These are phyloP conservation scores for Tetrax tetrax DNA, from an alignment of 2,113 vertebrate species.

Conservation along the genomic window DNA sequence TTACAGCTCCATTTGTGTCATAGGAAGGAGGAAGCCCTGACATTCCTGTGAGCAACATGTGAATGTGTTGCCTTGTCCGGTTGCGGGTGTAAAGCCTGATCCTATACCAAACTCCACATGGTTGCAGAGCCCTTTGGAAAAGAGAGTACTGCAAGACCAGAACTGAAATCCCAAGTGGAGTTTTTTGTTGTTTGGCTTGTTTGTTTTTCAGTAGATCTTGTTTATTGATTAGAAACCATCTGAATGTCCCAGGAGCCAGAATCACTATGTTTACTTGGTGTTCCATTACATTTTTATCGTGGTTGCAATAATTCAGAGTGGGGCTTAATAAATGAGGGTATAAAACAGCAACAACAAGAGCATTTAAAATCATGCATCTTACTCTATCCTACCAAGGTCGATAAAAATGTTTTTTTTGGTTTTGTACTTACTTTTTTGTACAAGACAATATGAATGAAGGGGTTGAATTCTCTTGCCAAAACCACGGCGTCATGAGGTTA, in stretches of 20 bases:
- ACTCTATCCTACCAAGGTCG: not conserved
- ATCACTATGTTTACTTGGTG: not conserved
- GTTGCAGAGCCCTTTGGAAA: not conserved
- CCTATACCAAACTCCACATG: rapidly evolving
- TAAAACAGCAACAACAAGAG: not conserved
- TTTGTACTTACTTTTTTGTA: not conserved
- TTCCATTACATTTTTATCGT: not conserved
- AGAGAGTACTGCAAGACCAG: not conserved
- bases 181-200: not conserved
- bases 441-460: not conserved
- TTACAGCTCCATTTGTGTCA: not conserved
- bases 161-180: not conserved
- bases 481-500: not conserved
- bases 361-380: not conserved
- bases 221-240: not conserved
- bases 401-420: not conserved
- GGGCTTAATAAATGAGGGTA: not conserved
- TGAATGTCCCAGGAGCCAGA: not conserved
- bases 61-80: not conserved
- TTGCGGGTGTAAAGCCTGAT: not conserved
- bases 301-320: not conserved
- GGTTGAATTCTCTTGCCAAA: not conserved
- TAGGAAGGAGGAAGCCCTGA: not conserved
- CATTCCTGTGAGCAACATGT: rapidly evolving
- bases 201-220: not conserved